A percentile compares a stretch with the other conserved stretches of the same genome.
Evolutionary conservation across 35 echinoderm and acorn worm genomes (phyloP).

Genomic region (Stichopus chloronotus): DNA sequence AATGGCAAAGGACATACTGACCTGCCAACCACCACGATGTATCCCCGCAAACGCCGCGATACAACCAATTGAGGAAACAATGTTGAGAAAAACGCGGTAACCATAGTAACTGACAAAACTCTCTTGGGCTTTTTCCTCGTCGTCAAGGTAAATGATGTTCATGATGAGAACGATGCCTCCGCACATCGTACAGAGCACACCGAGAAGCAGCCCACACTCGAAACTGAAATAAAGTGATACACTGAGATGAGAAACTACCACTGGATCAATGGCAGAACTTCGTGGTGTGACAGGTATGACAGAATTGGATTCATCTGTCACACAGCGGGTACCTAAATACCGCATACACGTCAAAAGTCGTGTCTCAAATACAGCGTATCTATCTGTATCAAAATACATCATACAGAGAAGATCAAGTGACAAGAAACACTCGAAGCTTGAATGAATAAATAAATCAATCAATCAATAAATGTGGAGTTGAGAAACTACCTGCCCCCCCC

Average conservation of each 20-base stretch:
- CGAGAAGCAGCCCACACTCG: constrained; percentile 83
- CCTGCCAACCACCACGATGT: constrained; percentile 87
- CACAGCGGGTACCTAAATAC: too few relatives aligned
- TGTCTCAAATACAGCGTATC: too few relatives aligned
- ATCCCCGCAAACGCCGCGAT: constrained; percentile 78
- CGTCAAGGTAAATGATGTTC: constrained; percentile 87
- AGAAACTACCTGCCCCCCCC: too few relatives aligned
- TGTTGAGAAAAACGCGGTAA: constrained; percentile 88
- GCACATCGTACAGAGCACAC: constrained; percentile 93
- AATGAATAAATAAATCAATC: too few relatives aligned
- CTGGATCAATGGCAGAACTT: too few relatives aligned
- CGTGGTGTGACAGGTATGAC: too few relatives aligned
- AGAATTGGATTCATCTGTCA: too few relatives aligned
- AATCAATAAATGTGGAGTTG: too few relatives aligned
- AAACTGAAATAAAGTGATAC: constrained; percentile 57
- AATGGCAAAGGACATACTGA: background rate
- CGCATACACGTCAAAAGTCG: too few relatives aligned
- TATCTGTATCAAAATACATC: too few relatives aligned
- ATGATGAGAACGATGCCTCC: constrained; percentile 89
- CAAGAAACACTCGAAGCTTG: too few relatives aligned
- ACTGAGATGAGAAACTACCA: background rate
- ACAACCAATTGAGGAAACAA: constrained; percentile 79
- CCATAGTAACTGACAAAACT: constrained; percentile 89
- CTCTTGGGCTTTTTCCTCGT: constrained; percentile 71
- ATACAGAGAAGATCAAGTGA: too few relatives aligned